phyloP scores from a whole-genome alignment of 2,797 vertebrate species.

The Synaphobranchus kaupii region DNA sequence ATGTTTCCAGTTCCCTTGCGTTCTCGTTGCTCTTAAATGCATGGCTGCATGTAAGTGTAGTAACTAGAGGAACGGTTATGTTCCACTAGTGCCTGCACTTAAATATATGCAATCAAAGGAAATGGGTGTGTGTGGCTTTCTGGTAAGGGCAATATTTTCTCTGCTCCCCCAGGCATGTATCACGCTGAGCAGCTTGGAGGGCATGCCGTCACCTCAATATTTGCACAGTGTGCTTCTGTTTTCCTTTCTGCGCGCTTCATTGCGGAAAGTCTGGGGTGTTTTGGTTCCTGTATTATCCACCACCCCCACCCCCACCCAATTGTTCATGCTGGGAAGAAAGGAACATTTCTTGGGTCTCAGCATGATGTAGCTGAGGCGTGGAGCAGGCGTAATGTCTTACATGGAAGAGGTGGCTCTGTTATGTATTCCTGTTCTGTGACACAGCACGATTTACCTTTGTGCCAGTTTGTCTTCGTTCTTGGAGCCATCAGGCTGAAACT shows the following conservation, averaged over 20 bases:
- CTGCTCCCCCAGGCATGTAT: slow-evolving; percentile 35
- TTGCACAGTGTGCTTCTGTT: background rate
- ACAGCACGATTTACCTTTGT: background rate
- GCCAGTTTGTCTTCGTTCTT: background rate
- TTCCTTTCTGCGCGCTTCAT: background rate
- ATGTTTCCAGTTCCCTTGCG: background rate
- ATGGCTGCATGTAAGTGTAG: background rate
- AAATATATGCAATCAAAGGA: slow-evolving; percentile 36
- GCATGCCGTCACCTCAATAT: slow-evolving; percentile 23
- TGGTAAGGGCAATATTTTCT: slow-evolving; percentile 39
- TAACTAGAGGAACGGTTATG: background rate
- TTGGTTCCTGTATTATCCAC: background rate
- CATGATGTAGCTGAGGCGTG: background rate
- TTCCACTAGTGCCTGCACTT: slow-evolving; percentile 9
- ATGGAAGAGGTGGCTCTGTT: background rate
- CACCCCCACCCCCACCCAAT: background rate
- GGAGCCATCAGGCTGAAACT: background rate
- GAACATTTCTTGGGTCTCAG: background rate
- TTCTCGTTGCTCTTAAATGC: background rate
- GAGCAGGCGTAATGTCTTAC: background rate
- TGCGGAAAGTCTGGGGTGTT: slow-evolving; percentile 3
- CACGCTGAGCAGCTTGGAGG: slow-evolving; percentile 12
- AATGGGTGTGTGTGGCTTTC: slow-evolving; percentile 26
- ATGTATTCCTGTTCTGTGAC: background rate
- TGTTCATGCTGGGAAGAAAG: background rate